Conservation (phyloP, 2,797 vertebrate genomes). For the Amniataba percoides region DNA sequence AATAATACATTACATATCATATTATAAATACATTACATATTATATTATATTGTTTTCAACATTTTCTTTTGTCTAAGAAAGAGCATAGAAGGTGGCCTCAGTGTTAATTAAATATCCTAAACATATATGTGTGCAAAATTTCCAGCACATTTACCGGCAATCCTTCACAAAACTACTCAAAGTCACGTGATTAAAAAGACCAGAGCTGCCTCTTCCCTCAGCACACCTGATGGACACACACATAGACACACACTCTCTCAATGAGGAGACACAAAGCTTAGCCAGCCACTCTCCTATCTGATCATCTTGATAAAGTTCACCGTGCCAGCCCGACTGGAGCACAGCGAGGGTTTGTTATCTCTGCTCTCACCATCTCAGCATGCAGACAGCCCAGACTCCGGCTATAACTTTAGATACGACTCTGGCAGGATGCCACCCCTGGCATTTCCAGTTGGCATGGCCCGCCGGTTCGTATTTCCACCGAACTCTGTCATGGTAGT, state of each 20-base stretch:
- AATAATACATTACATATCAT: neutral
- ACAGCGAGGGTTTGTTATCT: constrained; percentile 51
- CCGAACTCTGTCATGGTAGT: constrained; percentile 74
- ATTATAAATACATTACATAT: too few relatives aligned
- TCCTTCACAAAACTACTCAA: constrained; percentile 21
- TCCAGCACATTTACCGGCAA: constrained; percentile 1
- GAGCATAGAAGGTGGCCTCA: neutral
- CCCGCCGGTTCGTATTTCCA: constrained; percentile 86
- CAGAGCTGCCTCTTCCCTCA: constrained; percentile 6
- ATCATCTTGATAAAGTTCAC: constrained; percentile 71
- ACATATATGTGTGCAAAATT: constrained; percentile 20
- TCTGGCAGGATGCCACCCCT: constrained; percentile 76
- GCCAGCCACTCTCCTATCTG: constrained; percentile 64
- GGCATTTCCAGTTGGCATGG: constrained; percentile 83
- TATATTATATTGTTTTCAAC: neutral
- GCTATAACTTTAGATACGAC: constrained; percentile 67
- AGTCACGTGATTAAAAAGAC: constrained; percentile 24
- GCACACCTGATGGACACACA: constrained; percentile 23
- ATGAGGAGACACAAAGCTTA: constrained; percentile 52
- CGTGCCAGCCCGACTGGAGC: constrained; percentile 39
- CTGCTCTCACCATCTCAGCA: constrained; percentile 64
- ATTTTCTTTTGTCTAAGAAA: neutral
- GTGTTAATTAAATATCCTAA: neutral
- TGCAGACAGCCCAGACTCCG: constrained; percentile 38
- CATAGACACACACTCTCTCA: constrained; percentile 24